These are phyloP conservation scores for Mormyrus lacerda DNA, from an alignment of 2,113 vertebrate genomes.

Conservation along the genomic window DNA sequence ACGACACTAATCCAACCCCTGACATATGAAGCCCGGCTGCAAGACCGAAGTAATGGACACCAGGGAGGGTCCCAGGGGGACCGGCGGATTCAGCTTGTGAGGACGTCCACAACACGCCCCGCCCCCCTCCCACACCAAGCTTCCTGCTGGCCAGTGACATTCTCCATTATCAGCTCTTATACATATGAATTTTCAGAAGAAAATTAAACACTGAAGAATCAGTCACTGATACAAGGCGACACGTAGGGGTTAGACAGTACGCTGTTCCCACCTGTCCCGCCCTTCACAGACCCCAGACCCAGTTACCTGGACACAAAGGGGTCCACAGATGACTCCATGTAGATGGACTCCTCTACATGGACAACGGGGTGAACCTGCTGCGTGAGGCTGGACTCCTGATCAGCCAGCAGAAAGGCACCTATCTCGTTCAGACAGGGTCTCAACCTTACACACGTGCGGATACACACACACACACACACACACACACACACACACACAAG, in stretches of 20 bases:
- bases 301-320: conserved; percentile 76
- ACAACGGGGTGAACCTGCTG: conserved; percentile 74
- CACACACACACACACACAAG: conserved; percentile 39
- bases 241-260: not conserved
- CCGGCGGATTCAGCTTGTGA: not conserved
- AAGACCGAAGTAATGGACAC: not conserved
- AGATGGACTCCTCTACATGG: conserved; percentile 76
- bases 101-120: not conserved
- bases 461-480: conserved; percentile 43
- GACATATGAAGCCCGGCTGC: not conserved
- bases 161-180: not conserved
- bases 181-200: not conserved
- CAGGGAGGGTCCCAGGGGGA: not conserved
- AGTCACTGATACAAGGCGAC: not conserved
- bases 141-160: not conserved
- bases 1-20: not conserved
- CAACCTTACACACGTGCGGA: conserved; percentile 56
- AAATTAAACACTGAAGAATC: not conserved
- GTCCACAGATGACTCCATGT: conserved; percentile 75
- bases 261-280: not conserved
- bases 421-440: conserved; percentile 66
- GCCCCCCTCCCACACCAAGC: not conserved
- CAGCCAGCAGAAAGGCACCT: conserved; percentile 69
- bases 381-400: conserved; percentile 69
- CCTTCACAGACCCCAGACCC: conserved; percentile 11